Evolutionary conservation across 2,888 invertebrate genomes (phyloP).

Genomic region (Calameuta filiformis): DNA sequence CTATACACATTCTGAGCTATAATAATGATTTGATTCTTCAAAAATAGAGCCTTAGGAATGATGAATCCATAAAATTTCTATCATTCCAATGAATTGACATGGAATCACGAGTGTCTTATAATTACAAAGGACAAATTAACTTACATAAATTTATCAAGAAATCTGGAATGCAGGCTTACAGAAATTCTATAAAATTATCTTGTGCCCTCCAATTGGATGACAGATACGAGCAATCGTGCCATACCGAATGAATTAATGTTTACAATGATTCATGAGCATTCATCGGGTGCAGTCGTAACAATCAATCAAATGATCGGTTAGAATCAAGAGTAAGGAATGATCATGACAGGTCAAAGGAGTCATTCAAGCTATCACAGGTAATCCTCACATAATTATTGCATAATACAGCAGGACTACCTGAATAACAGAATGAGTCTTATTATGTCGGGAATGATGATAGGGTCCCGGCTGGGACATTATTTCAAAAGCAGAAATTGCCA

Average conservation of each 20-base stretch:
- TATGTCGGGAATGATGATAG: neutral
- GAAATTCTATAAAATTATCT: neutral
- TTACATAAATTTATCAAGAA: neutral
- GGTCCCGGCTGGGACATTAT: neutral
- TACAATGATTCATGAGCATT: neutral
- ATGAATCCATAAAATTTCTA: too few species aligned
- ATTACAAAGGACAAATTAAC: too few species aligned
- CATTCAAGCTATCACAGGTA: slow-evolving; percentile 21
- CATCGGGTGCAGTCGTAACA: neutral
- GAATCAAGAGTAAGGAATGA: neutral
- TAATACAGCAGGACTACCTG: slow-evolving; percentile 11
- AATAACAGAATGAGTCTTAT: slow-evolving; percentile 1
- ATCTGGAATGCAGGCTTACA: neutral
- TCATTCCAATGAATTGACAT: too few species aligned
- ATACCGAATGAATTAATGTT: neutral
- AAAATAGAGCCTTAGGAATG: too few species aligned
- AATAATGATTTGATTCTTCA: too few species aligned
- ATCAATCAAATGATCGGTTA: slow-evolving; percentile 1
- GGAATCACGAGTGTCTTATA: too few species aligned
- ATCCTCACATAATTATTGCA: slow-evolving; percentile 25
- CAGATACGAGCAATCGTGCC: neutral
- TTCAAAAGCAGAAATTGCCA: neutral
- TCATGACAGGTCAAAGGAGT: slow-evolving; percentile 25
- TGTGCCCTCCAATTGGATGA: neutral
- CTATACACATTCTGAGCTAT: too few species aligned